phyloP scores from a whole-genome alignment of 2,888 invertebrate genomes.

The Orthonevra nobilis region DNA sequence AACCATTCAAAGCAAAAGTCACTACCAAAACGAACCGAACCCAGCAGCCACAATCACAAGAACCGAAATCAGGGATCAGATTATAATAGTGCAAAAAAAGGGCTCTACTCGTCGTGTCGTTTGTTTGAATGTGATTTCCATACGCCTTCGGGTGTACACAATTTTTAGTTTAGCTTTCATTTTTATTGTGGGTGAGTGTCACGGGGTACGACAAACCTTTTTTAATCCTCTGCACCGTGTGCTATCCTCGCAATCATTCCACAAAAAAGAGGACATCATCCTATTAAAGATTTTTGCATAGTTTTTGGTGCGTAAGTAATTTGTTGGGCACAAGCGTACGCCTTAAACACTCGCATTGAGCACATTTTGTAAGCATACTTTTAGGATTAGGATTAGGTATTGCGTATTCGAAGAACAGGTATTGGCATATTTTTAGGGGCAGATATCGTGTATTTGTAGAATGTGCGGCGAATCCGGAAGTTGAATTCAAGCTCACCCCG shows the following conservation, averaged over 20 bases:
- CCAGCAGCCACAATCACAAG: conserved; percentile 25
- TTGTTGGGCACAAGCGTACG: conserved; percentile 26
- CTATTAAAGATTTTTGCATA: conserved; percentile 64
- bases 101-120: conserved; percentile 23
- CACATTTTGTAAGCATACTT: conserved; percentile 46
- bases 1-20: conserved; percentile 36
- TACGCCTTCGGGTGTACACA: conserved; percentile 60
- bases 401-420: no score
- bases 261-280: conserved; percentile 6
- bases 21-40: conserved; percentile 8
- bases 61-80: conserved; percentile 8
- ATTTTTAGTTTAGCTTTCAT: conserved; percentile 22
- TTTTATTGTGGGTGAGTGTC: conserved; percentile 20
- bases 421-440: no score
- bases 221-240: conserved; percentile 38
- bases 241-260: conserved; percentile 17
- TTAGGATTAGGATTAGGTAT: conserved; percentile 24
- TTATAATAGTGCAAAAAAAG: conserved; percentile 7
- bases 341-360: conserved; percentile 18
- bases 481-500: neutral
- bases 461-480: neutral
- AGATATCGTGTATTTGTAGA: no score
- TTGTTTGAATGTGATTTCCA: conserved; percentile 67
- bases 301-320: conserved; percentile 67
- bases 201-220: conserved; percentile 24